Conservation (phyloP, 2,113 vertebrate genomes). For the Corythornis cristatus region DNA sequence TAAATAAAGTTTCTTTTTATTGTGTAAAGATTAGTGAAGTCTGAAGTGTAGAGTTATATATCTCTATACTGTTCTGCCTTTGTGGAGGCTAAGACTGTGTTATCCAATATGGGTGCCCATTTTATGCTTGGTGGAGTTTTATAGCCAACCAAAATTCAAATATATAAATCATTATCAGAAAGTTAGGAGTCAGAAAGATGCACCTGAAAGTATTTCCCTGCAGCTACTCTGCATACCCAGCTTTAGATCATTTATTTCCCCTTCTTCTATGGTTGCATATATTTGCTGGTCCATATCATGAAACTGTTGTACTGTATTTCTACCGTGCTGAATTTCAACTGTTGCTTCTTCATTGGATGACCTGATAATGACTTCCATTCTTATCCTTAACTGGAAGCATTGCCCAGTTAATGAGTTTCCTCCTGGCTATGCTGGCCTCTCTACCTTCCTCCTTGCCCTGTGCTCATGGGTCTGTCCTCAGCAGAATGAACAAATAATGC, state of each 20-base stretch:
- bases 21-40: background rate
- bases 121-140: background rate
- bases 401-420: background rate
- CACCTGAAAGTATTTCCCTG: background rate
- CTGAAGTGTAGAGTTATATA: no score
- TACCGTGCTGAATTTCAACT: background rate
- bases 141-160: background rate
- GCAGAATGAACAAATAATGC: background rate
- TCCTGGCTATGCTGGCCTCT: background rate
- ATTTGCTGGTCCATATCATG: background rate
- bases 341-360: background rate
- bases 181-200: background rate
- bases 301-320: background rate
- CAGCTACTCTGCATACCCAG: background rate
- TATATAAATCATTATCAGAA: background rate
- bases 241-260: background rate
- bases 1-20: background rate
- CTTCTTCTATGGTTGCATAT: background rate
- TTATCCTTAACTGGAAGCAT: background rate
- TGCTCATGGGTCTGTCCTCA: background rate
- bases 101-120: background rate
- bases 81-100: background rate
- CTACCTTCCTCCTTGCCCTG: background rate
- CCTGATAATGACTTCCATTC: background rate
- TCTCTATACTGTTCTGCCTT: background rate